These are phyloP conservation scores for Maniola jurtina DNA, from an alignment of 1,140 invertebrate species.

Conservation along the genomic window DNA sequence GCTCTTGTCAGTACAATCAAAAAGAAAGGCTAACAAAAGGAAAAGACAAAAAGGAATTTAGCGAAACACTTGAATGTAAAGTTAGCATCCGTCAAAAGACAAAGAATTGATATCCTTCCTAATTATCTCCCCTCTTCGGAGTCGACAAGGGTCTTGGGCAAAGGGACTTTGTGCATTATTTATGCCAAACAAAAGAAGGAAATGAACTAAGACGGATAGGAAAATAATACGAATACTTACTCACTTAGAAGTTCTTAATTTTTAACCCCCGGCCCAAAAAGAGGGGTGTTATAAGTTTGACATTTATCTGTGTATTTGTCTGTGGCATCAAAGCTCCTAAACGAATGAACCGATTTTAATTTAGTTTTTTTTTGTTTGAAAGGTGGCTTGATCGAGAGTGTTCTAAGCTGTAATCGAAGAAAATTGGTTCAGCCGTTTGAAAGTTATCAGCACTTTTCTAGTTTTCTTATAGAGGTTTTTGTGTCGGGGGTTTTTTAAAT, in stretches of 20 bases:
- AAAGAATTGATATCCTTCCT: conserved; percentile 10
- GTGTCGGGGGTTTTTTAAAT: too few relatives aligned
- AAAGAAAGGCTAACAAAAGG: background rate
- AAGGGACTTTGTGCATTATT: conserved; percentile 12
- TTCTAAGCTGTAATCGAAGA: too few relatives aligned
- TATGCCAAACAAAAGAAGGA: conserved; percentile 11
- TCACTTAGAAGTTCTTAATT: background rate
- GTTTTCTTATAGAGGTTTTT: too few relatives aligned
- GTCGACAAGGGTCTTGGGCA: conserved; percentile 1
- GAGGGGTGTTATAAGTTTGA: too few relatives aligned
- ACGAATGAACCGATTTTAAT: too few relatives aligned
- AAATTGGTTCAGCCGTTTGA: too few relatives aligned
- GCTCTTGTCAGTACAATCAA: background rate
- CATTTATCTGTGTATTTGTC: too few relatives aligned
- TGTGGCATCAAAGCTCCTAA: too few relatives aligned
- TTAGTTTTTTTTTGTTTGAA: too few relatives aligned
- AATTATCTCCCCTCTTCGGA: conserved; percentile 11
- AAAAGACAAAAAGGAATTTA: background rate
- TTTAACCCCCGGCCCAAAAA: too few relatives aligned
- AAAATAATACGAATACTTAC: background rate
- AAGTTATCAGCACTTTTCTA: too few relatives aligned
- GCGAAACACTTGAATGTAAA: conserved; percentile 2
- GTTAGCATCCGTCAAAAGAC: conserved; percentile 8
- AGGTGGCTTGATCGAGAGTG: too few relatives aligned
- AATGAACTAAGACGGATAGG: conserved; percentile 1